Conservation (phyloP, 2,113 vertebrate genomes). For the Mormyrus iriodes region DNA sequence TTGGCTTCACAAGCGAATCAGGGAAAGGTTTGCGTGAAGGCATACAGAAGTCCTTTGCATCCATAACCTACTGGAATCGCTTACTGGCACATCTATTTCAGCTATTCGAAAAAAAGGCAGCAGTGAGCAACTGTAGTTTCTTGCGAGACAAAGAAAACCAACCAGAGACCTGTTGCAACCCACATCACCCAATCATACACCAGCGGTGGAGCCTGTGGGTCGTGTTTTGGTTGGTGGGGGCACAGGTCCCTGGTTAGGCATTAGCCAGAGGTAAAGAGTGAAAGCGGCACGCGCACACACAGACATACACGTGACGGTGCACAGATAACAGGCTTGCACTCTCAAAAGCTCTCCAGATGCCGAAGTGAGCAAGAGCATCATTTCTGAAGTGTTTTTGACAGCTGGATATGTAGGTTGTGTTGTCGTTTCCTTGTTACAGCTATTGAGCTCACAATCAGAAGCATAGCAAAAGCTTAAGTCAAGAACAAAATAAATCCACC, state of each 20-base stretch:
- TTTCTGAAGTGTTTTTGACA: background rate
- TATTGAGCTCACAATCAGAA: slow-evolving; percentile 47
- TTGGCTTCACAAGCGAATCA: background rate
- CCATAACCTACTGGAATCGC: background rate
- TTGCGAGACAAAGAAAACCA: slow-evolving; percentile 5
- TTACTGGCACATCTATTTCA: slow-evolving; percentile 23
- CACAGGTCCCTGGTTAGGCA: background rate
- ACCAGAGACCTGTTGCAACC: background rate
- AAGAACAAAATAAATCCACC: slow-evolving; percentile 54
- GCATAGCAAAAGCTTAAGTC: slow-evolving; percentile 41
- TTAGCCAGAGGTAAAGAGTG: slow-evolving; percentile 2
- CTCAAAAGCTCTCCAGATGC: background rate
- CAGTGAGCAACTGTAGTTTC: background rate
- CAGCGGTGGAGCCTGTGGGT: background rate
- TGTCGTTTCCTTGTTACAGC: slow-evolving; percentile 5
- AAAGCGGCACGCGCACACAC: background rate
- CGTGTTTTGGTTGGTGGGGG: background rate
- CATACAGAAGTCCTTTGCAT: slow-evolving; percentile 8
- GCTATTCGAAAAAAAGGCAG: slow-evolving; percentile 32
- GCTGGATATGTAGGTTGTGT: background rate
- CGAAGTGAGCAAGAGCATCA: background rate
- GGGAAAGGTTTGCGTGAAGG: background rate
- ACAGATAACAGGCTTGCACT: background rate
- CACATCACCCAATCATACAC: background rate
- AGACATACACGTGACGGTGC: background rate